Evolutionary conservation across 2,888 invertebrate species (phyloP), one percentile per base, ranked within the genome.

Genomic region (Caenorhabditis japonica): DNA sequence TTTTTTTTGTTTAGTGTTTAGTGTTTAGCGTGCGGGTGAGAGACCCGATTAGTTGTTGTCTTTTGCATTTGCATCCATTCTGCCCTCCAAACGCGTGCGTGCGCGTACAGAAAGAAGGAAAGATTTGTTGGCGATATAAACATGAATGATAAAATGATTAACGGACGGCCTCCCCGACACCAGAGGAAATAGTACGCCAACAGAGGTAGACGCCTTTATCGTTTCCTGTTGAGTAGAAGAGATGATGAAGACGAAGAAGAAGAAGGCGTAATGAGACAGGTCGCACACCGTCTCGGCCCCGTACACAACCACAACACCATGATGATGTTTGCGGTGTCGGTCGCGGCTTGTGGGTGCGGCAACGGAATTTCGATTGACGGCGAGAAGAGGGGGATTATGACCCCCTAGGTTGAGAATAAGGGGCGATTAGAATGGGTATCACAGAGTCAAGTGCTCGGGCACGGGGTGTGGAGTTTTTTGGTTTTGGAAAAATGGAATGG

Each of bases 81-180:
- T 23, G 7, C 25, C 27, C 25, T 3, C n/a, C n/a, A n/a, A n/a
- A n/a, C n/a, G n/a, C n/a, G n/a, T n/a, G n/a, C n/a, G n/a, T n/a
- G n/a, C n/a, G n/a, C n/a, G n/a, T n/a, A 17, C 7, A 19, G 17
- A 39, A 58, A 25, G 30, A 17, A 38, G 7, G 1, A 27, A 53
- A 53, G 55, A 62, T 21, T 60, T 60, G 59, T 49, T 49, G 49
- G 34, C 49, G 52, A 61, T 52, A 53, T 62, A 62, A 62, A 62
- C 62, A 62, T 62, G 53, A 62, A 62, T 62, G 62, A 62, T 62
- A 62, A 53, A 62, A 30, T 64, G 62, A 64, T 64, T 64, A 64
- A 47, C 47, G 39, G 19, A 8, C 19, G 33, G 21, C n/a, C 30
- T 33, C 41, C 41, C 12, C 19, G 10, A 30, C 30, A 30, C 7